Conservation (phyloP, 2,888 invertebrate species). For the Cerastis rubricosa region DNA sequence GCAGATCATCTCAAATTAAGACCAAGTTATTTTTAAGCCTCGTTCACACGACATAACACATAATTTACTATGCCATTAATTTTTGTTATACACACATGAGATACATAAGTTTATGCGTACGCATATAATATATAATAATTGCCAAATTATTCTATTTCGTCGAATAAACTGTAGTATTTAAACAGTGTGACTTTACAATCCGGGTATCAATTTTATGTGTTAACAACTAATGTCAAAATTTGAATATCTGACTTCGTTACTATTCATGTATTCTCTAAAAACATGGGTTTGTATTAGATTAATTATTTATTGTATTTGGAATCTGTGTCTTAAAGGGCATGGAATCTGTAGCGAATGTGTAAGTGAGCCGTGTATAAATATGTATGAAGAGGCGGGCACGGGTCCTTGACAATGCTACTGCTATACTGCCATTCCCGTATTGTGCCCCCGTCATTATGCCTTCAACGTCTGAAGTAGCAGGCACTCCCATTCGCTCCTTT, state of each 20-base stretch:
- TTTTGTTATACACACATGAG: conserved; percentile 39
- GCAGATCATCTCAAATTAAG: conserved; percentile 50
- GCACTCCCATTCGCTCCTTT: conserved; percentile 86
- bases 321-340: conserved; percentile 59
- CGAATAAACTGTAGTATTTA: conserved; percentile 42
- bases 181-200: conserved; percentile 44
- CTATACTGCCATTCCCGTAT: conserved; percentile 81
- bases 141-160: conserved; percentile 53
- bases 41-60: conserved; percentile 50
- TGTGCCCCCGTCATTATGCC: conserved; percentile 84
- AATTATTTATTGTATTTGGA: conserved; percentile 66
- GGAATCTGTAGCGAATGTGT: conserved; percentile 69
- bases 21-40: conserved; percentile 40
- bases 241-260: conserved; percentile 58
- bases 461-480: conserved; percentile 82
- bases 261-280: conserved; percentile 67
- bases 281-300: conserved; percentile 71
- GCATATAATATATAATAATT: conserved; percentile 49
- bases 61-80: conserved; percentile 59
- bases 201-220: conserved; percentile 60
- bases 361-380: conserved; percentile 82
- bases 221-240: conserved; percentile 67
- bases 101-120: conserved; percentile 48
- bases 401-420: conserved; percentile 83
- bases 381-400: conserved; percentile 86